Base-by-base conservation (phyloP, 2,797 vertebrate species). In the Channa striata region DNA sequence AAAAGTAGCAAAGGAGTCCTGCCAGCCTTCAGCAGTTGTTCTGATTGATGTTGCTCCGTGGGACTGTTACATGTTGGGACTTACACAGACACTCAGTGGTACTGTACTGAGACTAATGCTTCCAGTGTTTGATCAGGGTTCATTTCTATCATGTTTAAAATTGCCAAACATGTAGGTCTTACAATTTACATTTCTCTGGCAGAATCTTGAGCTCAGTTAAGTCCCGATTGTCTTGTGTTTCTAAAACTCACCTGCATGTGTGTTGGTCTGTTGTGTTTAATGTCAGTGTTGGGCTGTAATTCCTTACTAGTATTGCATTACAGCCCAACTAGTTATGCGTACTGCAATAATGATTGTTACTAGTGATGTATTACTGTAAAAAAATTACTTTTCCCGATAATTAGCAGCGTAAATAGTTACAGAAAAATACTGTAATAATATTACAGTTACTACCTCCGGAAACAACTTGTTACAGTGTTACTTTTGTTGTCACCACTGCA, bases 41-140 rank as follows among this genome's bases (percentile, higher is more conserved):
- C 92, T 93, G 93, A 93, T 92, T 91, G 93, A 93, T 92, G 92
- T 91, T 91, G 87, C 68, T 78, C 71, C 59, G 65, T 34, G 67
- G 91, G 92, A 91, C 93, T 92, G 93, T 94, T 89, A 87, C 91
- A 92, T 93, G 89, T 92, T 86, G 78, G 89, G 79, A 89, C 78
- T 82, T 61, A 69, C 83, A 77, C 46, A 72, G 46, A 50, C 73
- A 52, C 57, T 33, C 21, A 52, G 40, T 72, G 43, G 23, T 48
- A 4, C 61, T 63, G 51, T 64, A 37, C 16, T 8, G 1, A 47
- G 58, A 72, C 39, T 70, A 1, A 36, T 14, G 33, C 11, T 59
- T 12, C 11, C 21, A 59, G 16, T 11, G 10, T 75, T 69, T 66
- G 11, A 50, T 65, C 16, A 4, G 33, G 37, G 25, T 20, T 50